Base-by-base conservation (phyloP, 2,113 vertebrate genomes). In the Lichenostomus cassidix region DNA sequence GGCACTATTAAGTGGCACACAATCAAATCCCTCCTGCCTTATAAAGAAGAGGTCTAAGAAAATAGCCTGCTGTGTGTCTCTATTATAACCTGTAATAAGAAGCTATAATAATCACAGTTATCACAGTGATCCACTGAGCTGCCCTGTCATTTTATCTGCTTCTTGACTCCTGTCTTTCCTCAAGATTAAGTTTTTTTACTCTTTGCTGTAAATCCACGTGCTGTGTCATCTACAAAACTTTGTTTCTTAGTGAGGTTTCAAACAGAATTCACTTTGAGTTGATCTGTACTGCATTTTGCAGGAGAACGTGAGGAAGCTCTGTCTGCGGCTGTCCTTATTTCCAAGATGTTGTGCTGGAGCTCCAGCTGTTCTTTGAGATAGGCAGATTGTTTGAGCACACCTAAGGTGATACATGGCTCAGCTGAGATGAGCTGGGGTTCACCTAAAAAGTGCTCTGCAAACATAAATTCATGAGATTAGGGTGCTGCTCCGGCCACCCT, bases 351-450 rank as follows among this genome's bases (percentile, higher is more conserved):
- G 27, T 49, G 24, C 50, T 75, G 39, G 33, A 95, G 42, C 25
- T 69, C 35, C 65, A 49, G 15, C 5, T 9, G 7, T 56, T 31
- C 44, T 90, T 5, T 76, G 58, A 75, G 29, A 49, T 3, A 28
- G 39, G 16, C 44, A 75, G 39, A 21, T 16, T 46, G 31, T 15
- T 29, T 41, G 37, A 80, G 53, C 31, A 52, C 22, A 53, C 6
- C 4, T 25, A 81, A 55, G 33, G 37, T 3, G 3, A 23, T 19
- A 23, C 1, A 13, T 0, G 0, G 47, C 47, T 84, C 41, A 37
- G 33, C 33, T 75, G 39, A 68, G 19, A 31, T 25, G 13, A 90
- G 33, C 14, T 87, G 64, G 27, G 78, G 9, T 42, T 83, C 1
- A 3, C 18, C 23, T 42, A 42, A 29, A 63, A 65, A 92, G 50